phyloP scores from a whole-genome alignment of 2,888 invertebrate genomes.

The Euclidia mi region DNA sequence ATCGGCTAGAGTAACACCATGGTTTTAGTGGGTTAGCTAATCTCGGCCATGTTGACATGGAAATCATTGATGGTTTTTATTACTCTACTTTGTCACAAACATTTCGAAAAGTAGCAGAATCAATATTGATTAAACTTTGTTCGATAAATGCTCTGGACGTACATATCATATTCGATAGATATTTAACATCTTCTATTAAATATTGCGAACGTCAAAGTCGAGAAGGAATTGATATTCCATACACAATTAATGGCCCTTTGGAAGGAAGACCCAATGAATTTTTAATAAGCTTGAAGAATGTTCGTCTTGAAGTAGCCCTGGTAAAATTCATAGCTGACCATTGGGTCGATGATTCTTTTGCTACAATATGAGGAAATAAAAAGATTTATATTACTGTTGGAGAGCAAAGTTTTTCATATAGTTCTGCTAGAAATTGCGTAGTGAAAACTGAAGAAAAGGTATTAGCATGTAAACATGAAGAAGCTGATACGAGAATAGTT shows the following conservation, averaged over 20 bases:
- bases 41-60: too few relatives aligned
- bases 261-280: constrained; percentile 59
- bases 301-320: constrained; percentile 58
- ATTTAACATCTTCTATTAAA: too few relatives aligned
- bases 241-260: too few relatives aligned
- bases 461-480: constrained; percentile 8
- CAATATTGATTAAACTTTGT: constrained; percentile 36
- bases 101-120: constrained; percentile 48
- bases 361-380: constrained; percentile 42
- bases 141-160: constrained; percentile 26
- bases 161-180: too few relatives aligned
- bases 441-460: too few relatives aligned
- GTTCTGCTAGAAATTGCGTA: constrained; percentile 5
- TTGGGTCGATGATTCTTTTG: constrained; percentile 54
- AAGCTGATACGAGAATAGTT: constrained; percentile 6
- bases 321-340: constrained; percentile 55
- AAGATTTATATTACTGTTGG: too few relatives aligned
- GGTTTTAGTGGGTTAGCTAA: too few relatives aligned
- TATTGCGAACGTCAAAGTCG: constrained; percentile 33
- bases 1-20: too few relatives aligned
- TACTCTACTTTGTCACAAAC: constrained; percentile 36
- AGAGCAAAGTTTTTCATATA: constrained; percentile 16
- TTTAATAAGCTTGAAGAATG: constrained; percentile 57
- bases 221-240: constrained; percentile 30
- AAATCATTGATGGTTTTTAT: constrained; percentile 52